These are phyloP conservation scores for Spodoptera frugiperda DNA, from an alignment of 1,140 invertebrate genomes.

Conservation along the genomic window DNA sequence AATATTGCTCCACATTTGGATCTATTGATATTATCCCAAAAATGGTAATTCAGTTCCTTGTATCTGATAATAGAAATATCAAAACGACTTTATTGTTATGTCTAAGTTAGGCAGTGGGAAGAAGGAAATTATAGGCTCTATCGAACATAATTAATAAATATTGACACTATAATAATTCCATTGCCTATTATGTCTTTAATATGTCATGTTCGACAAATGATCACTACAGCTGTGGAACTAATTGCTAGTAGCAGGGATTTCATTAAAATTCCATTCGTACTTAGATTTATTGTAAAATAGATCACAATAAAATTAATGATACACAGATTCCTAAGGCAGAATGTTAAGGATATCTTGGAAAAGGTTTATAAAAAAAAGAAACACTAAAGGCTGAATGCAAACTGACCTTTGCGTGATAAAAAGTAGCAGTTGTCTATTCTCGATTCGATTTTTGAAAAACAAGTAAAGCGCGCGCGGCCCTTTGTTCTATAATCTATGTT, in stretches of 20 bases:
- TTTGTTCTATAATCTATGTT: conserved; percentile 24
- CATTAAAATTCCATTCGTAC: conserved; percentile 21
- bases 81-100: conserved; percentile 11
- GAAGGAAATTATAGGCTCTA: neutral
- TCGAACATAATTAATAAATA: conserved; percentile 30
- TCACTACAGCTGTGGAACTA: neutral
- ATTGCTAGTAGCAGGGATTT: neutral
- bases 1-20: neutral
- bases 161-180: conserved; percentile 26
- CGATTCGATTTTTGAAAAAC: conserved; percentile 18
- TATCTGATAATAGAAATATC: neutral
- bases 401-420: neutral
- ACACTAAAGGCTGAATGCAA: neutral
- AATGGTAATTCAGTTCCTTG: neutral
- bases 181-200: conserved; percentile 36
- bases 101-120: conserved; percentile 6
- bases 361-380: neutral
- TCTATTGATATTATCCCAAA: neutral
- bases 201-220: conserved; percentile 42
- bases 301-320: neutral
- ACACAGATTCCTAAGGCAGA: neutral
- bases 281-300: neutral
- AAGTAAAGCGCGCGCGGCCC: conserved; percentile 7
- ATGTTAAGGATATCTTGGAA: conserved; percentile 4
- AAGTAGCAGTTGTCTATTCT: neutral